Conservation (phyloP, 2,113 vertebrate species). For the Calypte anna region DNA sequence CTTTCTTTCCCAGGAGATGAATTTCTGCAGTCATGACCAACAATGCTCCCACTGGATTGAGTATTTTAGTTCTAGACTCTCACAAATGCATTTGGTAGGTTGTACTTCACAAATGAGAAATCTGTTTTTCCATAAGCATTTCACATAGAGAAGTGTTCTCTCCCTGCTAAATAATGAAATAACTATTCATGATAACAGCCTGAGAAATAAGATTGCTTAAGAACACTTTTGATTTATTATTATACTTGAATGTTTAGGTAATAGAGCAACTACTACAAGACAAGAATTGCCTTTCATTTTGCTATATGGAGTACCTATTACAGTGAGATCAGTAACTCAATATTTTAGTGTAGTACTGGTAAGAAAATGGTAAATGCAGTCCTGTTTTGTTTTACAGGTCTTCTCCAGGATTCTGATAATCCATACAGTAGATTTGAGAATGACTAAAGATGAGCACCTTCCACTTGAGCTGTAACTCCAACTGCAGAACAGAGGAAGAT, state of each 20-base stretch:
- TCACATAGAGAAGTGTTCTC: neutral
- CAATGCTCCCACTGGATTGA: neutral
- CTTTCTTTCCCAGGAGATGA: neutral
- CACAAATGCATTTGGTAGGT: neutral
- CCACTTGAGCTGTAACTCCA: neutral
- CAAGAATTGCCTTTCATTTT: neutral
- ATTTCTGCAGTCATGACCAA: neutral
- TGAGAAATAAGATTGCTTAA: neutral
- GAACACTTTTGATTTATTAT: neutral
- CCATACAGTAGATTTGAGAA: conserved; percentile 90
- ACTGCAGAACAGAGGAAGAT: neutral
- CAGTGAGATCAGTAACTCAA: neutral
- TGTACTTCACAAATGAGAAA: neutral
- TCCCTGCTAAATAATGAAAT: neutral
- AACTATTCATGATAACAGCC: neutral
- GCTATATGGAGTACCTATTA: neutral
- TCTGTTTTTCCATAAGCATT: neutral
- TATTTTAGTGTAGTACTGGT: neutral
- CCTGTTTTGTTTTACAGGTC: conserved; percentile 77
- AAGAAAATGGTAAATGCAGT: conserved; percentile 7
- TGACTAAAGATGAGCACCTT: conserved; percentile 70
- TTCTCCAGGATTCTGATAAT: conserved; percentile 86
- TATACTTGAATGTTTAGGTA: neutral
- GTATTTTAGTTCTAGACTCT: neutral
- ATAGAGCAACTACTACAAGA: neutral